Evolutionary conservation across 2,113 vertebrate genomes (phyloP).

Genomic region (Thomomys bottae): DNA sequence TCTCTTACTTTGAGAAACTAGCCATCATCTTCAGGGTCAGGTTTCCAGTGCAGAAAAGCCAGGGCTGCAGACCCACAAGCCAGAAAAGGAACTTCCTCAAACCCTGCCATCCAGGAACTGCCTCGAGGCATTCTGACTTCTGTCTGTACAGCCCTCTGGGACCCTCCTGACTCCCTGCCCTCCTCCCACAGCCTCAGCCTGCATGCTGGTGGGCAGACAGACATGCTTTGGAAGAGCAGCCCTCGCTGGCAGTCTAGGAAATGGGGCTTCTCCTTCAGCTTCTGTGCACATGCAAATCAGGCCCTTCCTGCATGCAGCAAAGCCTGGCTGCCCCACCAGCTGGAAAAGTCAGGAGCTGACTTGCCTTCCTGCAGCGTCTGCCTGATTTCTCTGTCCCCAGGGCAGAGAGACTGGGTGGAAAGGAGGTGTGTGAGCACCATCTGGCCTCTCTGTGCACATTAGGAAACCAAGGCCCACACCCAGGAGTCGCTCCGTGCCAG

Average conservation of each 20-base stretch:
- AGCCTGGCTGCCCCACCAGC: not conserved
- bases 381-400: not conserved
- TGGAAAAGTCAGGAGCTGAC: conserved; percentile 27
- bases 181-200: not conserved
- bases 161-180: not conserved
- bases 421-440: not conserved
- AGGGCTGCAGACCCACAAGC: not conserved
- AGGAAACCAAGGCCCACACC: not conserved
- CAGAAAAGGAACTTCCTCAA: not conserved
- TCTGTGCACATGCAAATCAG: not conserved
- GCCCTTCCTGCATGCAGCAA: conserved; percentile 16
- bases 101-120: not conserved
- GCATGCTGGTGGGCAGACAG: not conserved
- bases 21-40: not conserved
- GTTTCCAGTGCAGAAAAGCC: not conserved
- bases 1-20: not conserved
- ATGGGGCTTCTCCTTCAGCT: not conserved
- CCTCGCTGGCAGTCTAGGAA: not conserved
- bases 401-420: not conserved
- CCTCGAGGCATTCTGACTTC: not conserved
- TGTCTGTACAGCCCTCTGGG: not conserved
- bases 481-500: not conserved
- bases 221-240: not conserved
- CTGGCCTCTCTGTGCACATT: not conserved
- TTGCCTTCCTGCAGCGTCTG: conserved; percentile 14